phyloP scores from a whole-genome alignment of 2,797 vertebrate species.

The Gambusia yucatana region DNA sequence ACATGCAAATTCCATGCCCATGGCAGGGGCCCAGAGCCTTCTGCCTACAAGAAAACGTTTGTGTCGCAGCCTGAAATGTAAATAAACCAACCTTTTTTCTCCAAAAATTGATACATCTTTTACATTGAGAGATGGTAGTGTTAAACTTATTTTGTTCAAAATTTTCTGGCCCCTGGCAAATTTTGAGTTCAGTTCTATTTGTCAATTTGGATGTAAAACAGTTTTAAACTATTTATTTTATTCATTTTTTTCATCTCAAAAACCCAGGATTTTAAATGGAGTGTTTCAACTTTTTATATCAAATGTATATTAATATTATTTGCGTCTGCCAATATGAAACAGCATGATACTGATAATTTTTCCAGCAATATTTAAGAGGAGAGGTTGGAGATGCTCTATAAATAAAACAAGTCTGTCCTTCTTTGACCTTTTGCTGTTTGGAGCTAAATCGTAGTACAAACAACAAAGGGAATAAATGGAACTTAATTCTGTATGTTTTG shows the following conservation, averaged over 20 bases:
- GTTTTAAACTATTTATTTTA: neutral
- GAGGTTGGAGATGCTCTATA: neutral
- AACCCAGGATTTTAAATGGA: neutral
- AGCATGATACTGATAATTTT: neutral
- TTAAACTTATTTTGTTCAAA: neutral
- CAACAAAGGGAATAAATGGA: slow-evolving; percentile 43
- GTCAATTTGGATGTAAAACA: too few species aligned
- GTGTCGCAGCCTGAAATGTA: neutral
- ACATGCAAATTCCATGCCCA: too few species aligned
- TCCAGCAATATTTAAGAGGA: neutral
- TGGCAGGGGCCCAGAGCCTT: too few species aligned
- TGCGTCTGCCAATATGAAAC: neutral
- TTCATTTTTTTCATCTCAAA: neutral
- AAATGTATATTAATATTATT: neutral
- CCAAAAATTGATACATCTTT: neutral
- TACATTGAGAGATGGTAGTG: neutral
- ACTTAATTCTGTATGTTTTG: slow-evolving; percentile 22
- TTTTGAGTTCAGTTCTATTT: neutral
- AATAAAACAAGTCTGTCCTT: slow-evolving; percentile 29
- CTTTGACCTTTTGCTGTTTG: slow-evolving; percentile 12
- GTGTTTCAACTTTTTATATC: neutral
- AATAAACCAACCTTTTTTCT: neutral
- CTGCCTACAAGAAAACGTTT: too few species aligned
- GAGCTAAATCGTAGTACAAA: slow-evolving; percentile 13
- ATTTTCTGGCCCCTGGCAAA: neutral